These are phyloP conservation scores for Amphipyra tragopoginis DNA, from an alignment of 2,888 invertebrate species.

Conservation along the genomic window DNA sequence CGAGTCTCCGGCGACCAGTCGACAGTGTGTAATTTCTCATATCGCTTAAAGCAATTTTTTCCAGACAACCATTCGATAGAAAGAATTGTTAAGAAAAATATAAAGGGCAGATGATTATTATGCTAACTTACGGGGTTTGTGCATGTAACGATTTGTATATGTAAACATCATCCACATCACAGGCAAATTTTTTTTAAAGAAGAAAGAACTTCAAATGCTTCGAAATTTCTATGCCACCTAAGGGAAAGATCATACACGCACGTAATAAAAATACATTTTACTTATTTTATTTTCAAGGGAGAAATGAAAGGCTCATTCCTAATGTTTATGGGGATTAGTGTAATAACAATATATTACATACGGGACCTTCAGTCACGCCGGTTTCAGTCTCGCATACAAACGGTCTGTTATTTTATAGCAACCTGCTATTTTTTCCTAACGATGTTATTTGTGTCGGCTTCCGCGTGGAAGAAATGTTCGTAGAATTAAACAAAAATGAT, in stretches of 20 bases:
- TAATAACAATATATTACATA: conserved; percentile 8
- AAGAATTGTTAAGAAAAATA: no score
- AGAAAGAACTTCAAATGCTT: no score
- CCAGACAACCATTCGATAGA: no score
- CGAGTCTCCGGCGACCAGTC: no score
- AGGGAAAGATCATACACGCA: neutral
- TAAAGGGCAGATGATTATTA: no score
- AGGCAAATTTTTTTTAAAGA: no score
- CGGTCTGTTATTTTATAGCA: neutral
- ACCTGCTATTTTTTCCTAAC: neutral
- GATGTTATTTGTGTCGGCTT: neutral
- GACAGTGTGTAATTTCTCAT: no score
- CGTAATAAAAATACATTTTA: neutral
- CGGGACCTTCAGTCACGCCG: neutral
- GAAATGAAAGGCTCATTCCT: neutral
- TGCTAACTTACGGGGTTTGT: no score
- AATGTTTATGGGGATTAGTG: conserved; percentile 7
- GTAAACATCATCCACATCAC: no score
- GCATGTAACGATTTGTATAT: no score
- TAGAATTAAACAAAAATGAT: neutral
- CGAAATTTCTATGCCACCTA: no score
- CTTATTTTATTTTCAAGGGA: conserved; percentile 9
- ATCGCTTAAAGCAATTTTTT: no score
- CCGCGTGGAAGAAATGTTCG: neutral
- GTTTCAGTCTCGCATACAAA: conserved; percentile 1